Base-by-base conservation (phyloP, 2,888 invertebrate genomes). In the Conus canariensis region DNA sequence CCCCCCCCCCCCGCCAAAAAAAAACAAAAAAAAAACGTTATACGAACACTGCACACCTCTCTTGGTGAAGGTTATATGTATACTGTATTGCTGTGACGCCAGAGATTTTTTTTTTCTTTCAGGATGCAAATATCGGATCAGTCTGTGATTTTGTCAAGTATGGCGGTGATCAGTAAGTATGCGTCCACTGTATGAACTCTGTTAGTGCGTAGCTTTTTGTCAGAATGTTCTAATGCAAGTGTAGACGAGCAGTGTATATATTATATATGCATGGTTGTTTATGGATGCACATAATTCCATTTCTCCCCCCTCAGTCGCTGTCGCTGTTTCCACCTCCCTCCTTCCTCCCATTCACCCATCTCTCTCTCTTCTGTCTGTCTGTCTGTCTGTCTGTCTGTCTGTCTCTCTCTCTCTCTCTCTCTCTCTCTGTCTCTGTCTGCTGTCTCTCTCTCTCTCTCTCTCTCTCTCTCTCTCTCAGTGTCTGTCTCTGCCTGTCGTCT, bases 61-160 rank as follows among this genome's bases (percentile, higher is more conserved):
- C 45, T 4, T 45, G 45, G 45, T 1, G 45, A 45, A 45, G 45
- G 45, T 45, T 45, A 45, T 45, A 45, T 4, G 4, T 45, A 12
- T 80, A n/a, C 25, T 64, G 64, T 64, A 10, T 7, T 64, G 64
- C 64, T 64, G 12, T 64, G 64, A 64, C 16, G 64, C 12, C 64
- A 64, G 16, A 14, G 64, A 14, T 16, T 64, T 10, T 10, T 7
- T 64, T 64, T 64, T 64, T 70, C 8, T 70, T 70, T 70, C 85
- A 91, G 91, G 89, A 70, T 67, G 82, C 93, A n/a, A 94, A 94
- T 19, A 88, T 92, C 19, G 94, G 95, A 19, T 92, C 93, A 30
- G 90, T 95, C 19, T 96, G 96, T 93, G 95, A 95, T 77, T 96
- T 96, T 93, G 94, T 96, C 80, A 95, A 95, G 90, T 96, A 96